phyloP scores from a whole-genome alignment of 2,888 invertebrate species.

The Chelonus formosanus region DNA sequence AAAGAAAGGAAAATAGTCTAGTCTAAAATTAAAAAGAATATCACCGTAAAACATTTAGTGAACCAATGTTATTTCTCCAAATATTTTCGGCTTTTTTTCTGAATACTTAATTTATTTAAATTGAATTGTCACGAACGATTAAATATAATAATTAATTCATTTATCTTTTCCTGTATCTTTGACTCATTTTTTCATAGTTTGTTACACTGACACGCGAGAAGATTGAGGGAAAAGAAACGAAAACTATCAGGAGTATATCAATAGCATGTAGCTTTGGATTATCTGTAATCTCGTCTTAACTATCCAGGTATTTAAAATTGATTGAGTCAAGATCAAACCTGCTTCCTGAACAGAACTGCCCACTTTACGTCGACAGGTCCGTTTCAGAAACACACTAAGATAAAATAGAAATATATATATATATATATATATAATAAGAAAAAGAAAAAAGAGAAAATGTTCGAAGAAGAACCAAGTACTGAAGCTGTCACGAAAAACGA shows the following conservation, averaged over 20 bases:
- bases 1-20: too few species aligned
- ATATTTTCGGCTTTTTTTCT: too few species aligned
- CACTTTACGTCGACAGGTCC: constrained; percentile 53
- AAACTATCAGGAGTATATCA: constrained; percentile 1
- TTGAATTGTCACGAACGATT: too few species aligned
- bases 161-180: too few species aligned
- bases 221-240: constrained; percentile 18
- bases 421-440: not conserved
- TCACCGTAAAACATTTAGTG: too few species aligned
- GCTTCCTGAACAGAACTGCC: constrained; percentile 54
- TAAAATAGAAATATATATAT: constrained; percentile 2
- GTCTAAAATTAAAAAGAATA: too few species aligned
- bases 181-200: too few species aligned
- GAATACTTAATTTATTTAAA: too few species aligned
- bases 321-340: constrained; percentile 51
- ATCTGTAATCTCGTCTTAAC: constrained; percentile 24
- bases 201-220: constrained; percentile 6
- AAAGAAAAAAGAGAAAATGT: constrained; percentile 10
- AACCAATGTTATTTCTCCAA: too few species aligned
- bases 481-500: constrained; percentile 58
- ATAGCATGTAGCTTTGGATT: constrained; percentile 6
- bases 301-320: constrained; percentile 45
- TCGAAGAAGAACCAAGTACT: constrained; percentile 44
- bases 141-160: too few species aligned
- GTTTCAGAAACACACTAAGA: constrained; percentile 46